Percentiles rank a stretch among this genome's conserved stretches.
Evolutionary conservation across 2,888 invertebrate genomes (phyloP).

Genomic region (Tineola bisselliella): DNA sequence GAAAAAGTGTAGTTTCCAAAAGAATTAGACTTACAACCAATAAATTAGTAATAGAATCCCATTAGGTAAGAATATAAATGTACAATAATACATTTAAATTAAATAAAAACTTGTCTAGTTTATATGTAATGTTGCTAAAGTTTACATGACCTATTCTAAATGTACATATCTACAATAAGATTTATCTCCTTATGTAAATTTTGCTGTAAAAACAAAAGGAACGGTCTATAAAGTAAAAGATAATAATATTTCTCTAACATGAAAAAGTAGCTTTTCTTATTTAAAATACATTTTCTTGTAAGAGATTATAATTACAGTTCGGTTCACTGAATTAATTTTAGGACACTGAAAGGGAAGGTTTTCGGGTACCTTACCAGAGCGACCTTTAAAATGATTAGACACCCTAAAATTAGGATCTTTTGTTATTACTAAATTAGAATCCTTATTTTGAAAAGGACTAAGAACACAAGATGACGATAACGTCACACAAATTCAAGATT

Average conservation of each 20-base stretch:
- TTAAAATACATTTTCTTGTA: too few relatives aligned
- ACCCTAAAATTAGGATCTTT: background rate
- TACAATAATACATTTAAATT: too few relatives aligned
- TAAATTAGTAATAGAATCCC: too few relatives aligned
- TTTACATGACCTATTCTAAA: slow-evolving; percentile 40
- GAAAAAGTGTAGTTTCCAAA: too few relatives aligned
- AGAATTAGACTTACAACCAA: too few relatives aligned
- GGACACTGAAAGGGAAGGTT: background rate
- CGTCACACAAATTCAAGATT: too few relatives aligned
- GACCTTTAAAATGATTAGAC: background rate
- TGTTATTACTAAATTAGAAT: background rate
- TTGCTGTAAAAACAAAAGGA: slow-evolving; percentile 19
- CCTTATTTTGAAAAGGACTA: background rate
- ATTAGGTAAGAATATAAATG: too few relatives aligned
- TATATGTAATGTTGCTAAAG: slow-evolving; percentile 23
- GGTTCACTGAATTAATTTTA: background rate
- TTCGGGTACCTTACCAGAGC: background rate
- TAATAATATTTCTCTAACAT: background rate
- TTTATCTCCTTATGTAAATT: slow-evolving; percentile 46
- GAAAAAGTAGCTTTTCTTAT: too few relatives aligned
- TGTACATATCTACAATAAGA: background rate
- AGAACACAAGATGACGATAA: background rate
- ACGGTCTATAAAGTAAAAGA: background rate
- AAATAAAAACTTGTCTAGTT: too few relatives aligned
- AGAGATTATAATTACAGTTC: too few relatives aligned